phyloP scores from a whole-genome alignment of 64 coral and sea anemone species.

The Orbicella faveolata region DNA sequence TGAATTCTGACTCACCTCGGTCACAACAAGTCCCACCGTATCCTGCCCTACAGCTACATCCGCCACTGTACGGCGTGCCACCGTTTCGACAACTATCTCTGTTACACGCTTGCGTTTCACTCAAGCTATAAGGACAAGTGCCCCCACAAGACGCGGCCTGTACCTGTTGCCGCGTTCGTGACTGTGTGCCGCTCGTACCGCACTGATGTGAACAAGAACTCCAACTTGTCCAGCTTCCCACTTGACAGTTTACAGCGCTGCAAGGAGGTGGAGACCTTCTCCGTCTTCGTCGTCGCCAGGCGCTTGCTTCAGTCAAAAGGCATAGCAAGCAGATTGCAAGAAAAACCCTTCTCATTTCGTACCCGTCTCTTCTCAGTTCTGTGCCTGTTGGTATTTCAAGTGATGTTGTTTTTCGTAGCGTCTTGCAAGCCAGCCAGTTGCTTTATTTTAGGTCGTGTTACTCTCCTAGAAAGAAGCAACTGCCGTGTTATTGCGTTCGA shows the following conservation, averaged over 20 bases:
- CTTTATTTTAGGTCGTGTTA: background rate
- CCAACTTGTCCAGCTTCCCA: slow-evolving; percentile 31
- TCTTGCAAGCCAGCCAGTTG: background rate
- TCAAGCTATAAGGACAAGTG: background rate
- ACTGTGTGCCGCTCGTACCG: background rate
- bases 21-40: background rate
- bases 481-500: too few relatives aligned
- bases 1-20: background rate
- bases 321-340: background rate
- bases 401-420: background rate
- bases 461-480: background rate
- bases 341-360: too few relatives aligned
- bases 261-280: background rate
- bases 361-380: background rate
- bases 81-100: background rate
- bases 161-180: background rate
- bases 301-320: slow-evolving; percentile 1
- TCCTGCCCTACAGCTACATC: background rate
- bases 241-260: background rate
- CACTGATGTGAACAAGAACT: background rate
- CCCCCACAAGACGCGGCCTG: background rate
- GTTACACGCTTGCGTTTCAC: background rate
- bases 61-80: background rate
- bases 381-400: background rate
- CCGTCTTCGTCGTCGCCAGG: background rate